These are phyloP conservation scores for Heliconius ethilla DNA, from an alignment of 2,888 invertebrate genomes.

Conservation along the genomic window DNA sequence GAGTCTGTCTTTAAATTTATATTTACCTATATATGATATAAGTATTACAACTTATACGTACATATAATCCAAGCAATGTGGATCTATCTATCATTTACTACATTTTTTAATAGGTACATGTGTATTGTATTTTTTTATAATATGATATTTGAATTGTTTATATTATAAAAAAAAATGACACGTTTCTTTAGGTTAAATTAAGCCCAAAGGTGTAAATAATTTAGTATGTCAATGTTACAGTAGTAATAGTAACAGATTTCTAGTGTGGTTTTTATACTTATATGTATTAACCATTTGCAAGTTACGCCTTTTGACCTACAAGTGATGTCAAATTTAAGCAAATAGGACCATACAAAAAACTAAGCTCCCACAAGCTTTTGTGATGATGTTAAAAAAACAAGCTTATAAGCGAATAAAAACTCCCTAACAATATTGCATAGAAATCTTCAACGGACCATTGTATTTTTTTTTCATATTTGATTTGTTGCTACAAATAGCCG, in stretches of 20 bases:
- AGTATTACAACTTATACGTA: not conserved
- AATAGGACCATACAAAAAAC: conserved; percentile 52
- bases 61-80: not conserved
- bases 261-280: not conserved
- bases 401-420: conserved; percentile 67
- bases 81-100: not conserved
- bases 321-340: conserved; percentile 52
- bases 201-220: too few relatives aligned
- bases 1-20: conserved; percentile 2
- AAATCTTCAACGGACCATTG: conserved; percentile 74
- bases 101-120: not conserved
- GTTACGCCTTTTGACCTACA: conserved; percentile 55
- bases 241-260: not conserved
- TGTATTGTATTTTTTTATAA: not conserved
- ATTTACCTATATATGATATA: not conserved
- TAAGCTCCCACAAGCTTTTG: conserved; percentile 62
- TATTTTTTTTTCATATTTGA: conserved; percentile 70
- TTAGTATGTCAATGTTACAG: too few relatives aligned
- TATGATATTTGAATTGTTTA: not conserved
- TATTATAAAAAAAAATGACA: not conserved
- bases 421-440: conserved; percentile 65
- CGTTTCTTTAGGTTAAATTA: too few relatives aligned
- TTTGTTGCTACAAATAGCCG: conserved; percentile 80
- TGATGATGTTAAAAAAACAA: conserved; percentile 62
- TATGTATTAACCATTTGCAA: not conserved